phyloP scores from a whole-genome alignment of 2,888 invertebrate species.

The Latheticus oryzae region DNA sequence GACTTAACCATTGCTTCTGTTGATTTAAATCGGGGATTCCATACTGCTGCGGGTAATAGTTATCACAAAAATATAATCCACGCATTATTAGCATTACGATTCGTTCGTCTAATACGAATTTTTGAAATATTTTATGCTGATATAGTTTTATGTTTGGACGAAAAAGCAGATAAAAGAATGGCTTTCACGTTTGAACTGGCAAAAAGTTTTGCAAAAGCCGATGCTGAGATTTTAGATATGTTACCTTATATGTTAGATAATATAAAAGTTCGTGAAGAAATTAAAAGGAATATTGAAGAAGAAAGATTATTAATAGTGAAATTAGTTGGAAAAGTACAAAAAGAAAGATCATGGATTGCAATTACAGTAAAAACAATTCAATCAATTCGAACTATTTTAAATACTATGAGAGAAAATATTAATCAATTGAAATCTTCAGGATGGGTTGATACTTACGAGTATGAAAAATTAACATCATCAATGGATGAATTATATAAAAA shows the following conservation, averaged over 20 bases:
- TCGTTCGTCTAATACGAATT: constrained; percentile 1
- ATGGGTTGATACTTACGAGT: constrained; percentile 17
- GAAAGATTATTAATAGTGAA: constrained; percentile 9
- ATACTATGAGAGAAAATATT: constrained; percentile 70
- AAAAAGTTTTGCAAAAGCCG: constrained; percentile 35
- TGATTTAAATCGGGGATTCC: not conserved
- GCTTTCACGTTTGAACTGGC: constrained; percentile 34
- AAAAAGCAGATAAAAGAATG: constrained; percentile 10
- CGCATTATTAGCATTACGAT: not conserved
- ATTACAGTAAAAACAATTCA: constrained; percentile 75
- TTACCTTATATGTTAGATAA: constrained; percentile 37
- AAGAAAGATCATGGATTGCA: constrained; percentile 68
- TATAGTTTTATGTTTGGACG: constrained; percentile 19
- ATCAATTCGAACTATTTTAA: constrained; percentile 72
- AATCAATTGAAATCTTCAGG: constrained; percentile 61
- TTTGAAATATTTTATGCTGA: constrained; percentile 5
- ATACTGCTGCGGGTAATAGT: not conserved
- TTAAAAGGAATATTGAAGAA: constrained; percentile 24
- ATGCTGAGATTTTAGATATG: constrained; percentile 32
- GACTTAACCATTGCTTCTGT: not conserved
- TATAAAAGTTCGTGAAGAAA: constrained; percentile 22
- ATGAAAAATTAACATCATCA: not conserved
- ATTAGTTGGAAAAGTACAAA: constrained; percentile 13
- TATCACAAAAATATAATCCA: not conserved
- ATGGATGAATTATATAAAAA: constrained; percentile 3